Evolutionary conservation across 2,888 invertebrate genomes (phyloP).

Genomic region (Drosophila monieri): DNA sequence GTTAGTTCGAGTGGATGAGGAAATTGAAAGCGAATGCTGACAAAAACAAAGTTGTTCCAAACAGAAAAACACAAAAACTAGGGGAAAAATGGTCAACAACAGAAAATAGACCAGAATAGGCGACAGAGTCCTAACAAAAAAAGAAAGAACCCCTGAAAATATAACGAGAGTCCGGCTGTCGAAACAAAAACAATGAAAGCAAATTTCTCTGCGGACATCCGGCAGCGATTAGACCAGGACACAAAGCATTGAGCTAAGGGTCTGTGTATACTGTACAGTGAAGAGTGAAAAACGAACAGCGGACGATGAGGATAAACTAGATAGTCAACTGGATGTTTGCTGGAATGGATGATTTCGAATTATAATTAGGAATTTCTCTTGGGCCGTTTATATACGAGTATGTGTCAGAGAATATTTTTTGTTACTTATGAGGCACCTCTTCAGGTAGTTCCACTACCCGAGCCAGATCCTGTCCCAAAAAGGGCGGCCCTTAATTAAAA

Average conservation of each 20-base stretch:
- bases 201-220: conserved; percentile 74
- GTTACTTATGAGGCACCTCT: not conserved
- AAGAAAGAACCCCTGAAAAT: conserved; percentile 15
- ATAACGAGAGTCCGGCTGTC: conserved; percentile 39
- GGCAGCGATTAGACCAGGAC: conserved; percentile 83
- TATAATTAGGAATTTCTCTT: conserved; percentile 88
- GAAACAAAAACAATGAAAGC: conserved; percentile 71
- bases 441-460: conserved; percentile 86
- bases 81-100: conserved; percentile 2
- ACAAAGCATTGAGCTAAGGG: conserved; percentile 89
- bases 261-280: conserved; percentile 3
- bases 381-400: not conserved
- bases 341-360: conserved; percentile 41
- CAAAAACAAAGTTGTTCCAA: conserved; percentile 65
- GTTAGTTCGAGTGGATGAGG: conserved; percentile 75
- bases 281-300: conserved; percentile 85
- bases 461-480: conserved; percentile 88
- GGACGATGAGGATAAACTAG: conserved; percentile 88
- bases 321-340: conserved; percentile 88
- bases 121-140: conserved; percentile 15
- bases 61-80: conserved; percentile 31
- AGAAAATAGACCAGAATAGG: conserved; percentile 32
- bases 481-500: conserved; percentile 64
- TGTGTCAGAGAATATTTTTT: no score
- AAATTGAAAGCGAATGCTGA: conserved; percentile 80